Base-by-base conservation (phyloP, 92 coral and sea anemone genomes). In the Actinostola sp. region DNA sequence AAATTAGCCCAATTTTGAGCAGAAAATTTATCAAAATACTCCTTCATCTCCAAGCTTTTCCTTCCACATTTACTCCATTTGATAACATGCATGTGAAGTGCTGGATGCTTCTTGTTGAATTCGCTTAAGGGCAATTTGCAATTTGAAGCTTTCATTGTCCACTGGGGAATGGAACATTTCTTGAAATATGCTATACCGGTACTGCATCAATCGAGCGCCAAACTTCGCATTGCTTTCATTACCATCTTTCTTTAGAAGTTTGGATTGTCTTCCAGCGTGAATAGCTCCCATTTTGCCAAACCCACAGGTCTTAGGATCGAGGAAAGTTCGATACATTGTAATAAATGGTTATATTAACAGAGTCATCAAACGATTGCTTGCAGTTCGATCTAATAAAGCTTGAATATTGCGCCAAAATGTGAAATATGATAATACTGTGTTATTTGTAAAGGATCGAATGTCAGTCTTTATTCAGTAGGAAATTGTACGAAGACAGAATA, bases 1-100 rank as follows among this genome's bases (percentile, higher is more conserved):
- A 78, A 44, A 12, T 42, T 39, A 34, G 70, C 63, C 77, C 78
- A 78, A 34, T 48, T 58, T 46, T 45, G 68, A 4, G 66, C 68
- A 30, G 77, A 68, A 25, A 79, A 70, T 55, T 25, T 56, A 1
- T 54, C 75, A 38, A 70, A 38, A 34, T 50, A 79, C 21, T 45
- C 25, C 23, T 59, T 36, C 60, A 65, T 70, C 20, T 70, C 78
- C 25, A 38, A 16, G 3, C 61, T 67, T 66, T 77, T 67, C 33
- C n/a, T n/a, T 17, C 45, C 46, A 34, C 46, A 34, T 23, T 26
- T 39, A 24, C 48, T 74, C 82, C 82, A 77, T 5, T 49, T 77
- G 39, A 23, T 36, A 17, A 77, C 44, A 50, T 39, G 15, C 13
- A 41, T 23, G 30, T 42, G 50, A 49, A 77, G 63, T 3, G 50